Percentiles rank a stretch among this genome's conserved stretches.
Evolutionary conservation across 2,888 invertebrate genomes (phyloP).

Genomic region (Epirrhoe alternata): DNA sequence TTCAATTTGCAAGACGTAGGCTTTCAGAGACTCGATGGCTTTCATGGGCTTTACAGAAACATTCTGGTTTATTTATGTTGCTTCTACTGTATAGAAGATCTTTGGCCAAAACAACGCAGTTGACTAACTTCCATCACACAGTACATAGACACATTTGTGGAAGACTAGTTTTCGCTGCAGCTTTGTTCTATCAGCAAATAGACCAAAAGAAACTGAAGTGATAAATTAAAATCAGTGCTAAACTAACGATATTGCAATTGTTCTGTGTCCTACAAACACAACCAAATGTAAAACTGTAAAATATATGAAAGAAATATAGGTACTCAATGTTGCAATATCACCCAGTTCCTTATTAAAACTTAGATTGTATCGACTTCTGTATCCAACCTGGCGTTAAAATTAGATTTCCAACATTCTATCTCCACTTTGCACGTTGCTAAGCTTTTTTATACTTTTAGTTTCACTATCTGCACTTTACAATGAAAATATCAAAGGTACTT

Average conservation of each 20-base stretch:
- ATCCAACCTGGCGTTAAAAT: conserved; percentile 9
- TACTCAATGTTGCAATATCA: conserved; percentile 1
- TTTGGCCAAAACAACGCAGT: too few species aligned
- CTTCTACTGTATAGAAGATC: not conserved
- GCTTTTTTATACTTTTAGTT: conserved; percentile 9
- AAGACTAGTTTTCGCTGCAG: too few species aligned
- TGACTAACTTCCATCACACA: too few species aligned
- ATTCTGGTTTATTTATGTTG: conserved; percentile 23
- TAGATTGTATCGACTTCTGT: conserved; percentile 24
- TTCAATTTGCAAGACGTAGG: conserved; percentile 32
- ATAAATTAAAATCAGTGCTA: too few species aligned
- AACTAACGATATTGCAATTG: too few species aligned
- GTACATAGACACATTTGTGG: too few species aligned
- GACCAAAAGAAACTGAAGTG: too few species aligned
- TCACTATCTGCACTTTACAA: conserved; percentile 10
- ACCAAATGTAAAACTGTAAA: not conserved
- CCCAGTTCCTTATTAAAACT: conserved; percentile 24
- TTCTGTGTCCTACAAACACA: too few species aligned
- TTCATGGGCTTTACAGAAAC: conserved; percentile 8
- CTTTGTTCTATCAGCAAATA: too few species aligned
- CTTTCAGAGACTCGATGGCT: conserved; percentile 20
- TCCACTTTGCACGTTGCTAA: conserved; percentile 6
- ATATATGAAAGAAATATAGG: too few species aligned
- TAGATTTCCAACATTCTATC: conserved; percentile 14
- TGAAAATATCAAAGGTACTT: conserved; percentile 1